Conservation (phyloP, 1,140 invertebrate species). For the Eupristina koningsbergeri region DNA sequence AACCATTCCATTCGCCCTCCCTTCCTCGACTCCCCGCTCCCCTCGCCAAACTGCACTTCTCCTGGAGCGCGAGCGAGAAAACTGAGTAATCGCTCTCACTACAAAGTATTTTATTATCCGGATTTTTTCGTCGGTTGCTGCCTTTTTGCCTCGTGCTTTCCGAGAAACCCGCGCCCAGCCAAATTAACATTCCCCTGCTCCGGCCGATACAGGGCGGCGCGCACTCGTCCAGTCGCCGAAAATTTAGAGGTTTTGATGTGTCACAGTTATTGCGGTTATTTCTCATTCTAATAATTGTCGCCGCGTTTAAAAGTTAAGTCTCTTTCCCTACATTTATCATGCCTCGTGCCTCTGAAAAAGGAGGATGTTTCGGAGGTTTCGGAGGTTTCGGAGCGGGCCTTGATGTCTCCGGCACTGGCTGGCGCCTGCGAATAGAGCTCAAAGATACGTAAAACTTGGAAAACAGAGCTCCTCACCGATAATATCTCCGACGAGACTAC, state of each 20-base stretch:
- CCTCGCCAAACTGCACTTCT: too few species aligned
- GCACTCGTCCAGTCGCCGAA: not conserved
- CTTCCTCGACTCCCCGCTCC: too few species aligned
- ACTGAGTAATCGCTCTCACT: not conserved
- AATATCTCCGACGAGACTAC: constrained; percentile 3
- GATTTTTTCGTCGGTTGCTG: not conserved
- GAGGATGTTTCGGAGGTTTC: constrained; percentile 16
- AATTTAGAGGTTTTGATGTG: not conserved
- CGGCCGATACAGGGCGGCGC: not conserved
- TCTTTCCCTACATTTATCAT: constrained; percentile 3
- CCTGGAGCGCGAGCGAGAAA: too few species aligned
- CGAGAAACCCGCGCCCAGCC: not conserved
- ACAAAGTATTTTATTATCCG: not conserved
- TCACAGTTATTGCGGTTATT: not conserved
- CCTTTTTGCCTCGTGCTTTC: not conserved
- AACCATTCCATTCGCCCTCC: not conserved
- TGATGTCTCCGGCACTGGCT: not conserved
- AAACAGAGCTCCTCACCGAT: not conserved
- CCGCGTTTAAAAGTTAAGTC: not conserved
- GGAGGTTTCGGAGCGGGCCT: not conserved
- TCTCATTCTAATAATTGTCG: constrained; percentile 1
- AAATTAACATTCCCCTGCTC: not conserved
- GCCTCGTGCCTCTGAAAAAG: not conserved
- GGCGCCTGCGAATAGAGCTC: not conserved
- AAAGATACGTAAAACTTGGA: constrained; percentile 8